Conservation (phyloP, 2,797 vertebrate genomes). For the Melanotaenia trifasciata region DNA sequence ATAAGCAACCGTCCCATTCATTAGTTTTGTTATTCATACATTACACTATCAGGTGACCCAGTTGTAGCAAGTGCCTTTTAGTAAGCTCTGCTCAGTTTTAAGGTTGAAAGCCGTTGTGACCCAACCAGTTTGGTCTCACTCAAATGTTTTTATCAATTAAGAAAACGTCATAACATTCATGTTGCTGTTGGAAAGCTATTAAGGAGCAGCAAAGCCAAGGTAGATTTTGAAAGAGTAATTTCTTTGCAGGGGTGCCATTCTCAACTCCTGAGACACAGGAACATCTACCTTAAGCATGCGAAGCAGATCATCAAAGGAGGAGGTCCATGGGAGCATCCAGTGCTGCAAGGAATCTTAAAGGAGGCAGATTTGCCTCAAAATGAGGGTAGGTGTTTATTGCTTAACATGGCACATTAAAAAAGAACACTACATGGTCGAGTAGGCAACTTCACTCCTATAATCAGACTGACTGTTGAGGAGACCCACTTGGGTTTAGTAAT, state of each 20-base stretch:
- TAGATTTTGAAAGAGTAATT: neutral
- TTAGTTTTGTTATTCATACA: conserved; percentile 1
- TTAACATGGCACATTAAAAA: neutral
- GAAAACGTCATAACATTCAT: neutral
- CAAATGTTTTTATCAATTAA: neutral
- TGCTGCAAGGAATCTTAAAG: conserved; percentile 94
- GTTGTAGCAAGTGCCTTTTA: neutral
- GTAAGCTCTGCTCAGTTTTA: neutral
- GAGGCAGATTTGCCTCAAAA: conserved; percentile 86
- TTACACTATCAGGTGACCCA: neutral
- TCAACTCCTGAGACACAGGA: conserved; percentile 90
- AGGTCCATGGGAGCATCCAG: conserved; percentile 95
- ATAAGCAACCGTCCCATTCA: neutral
- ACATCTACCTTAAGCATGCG: conserved; percentile 91
- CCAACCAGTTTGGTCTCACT: neutral
- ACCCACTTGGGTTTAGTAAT: neutral
- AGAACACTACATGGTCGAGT: neutral
- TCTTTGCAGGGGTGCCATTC: conserved; percentile 89
- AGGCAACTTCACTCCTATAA: neutral
- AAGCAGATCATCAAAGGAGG: conserved; percentile 94
- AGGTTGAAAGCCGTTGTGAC: neutral
- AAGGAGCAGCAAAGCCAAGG: no score
- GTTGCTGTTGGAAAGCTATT: neutral
- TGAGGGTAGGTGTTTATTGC: conserved; percentile 80
- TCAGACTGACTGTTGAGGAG: neutral